Evolutionary conservation across 2,113 vertebrate species (phyloP).

Genomic region (Ochotona curzoniae): DNA sequence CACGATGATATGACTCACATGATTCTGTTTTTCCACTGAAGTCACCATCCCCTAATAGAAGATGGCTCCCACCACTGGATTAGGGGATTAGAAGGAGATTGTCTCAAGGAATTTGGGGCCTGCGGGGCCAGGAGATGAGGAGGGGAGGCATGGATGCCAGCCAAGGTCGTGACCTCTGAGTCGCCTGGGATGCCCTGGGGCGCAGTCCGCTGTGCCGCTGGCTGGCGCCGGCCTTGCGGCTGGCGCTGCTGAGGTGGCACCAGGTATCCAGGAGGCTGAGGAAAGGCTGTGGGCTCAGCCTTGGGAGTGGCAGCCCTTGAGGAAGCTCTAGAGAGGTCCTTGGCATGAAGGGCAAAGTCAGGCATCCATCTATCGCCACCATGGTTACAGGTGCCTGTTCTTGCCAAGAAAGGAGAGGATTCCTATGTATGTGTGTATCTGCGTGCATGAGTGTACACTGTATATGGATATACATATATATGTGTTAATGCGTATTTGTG

Average conservation of each 20-base stretch:
- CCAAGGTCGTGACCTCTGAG: conserved; percentile 27
- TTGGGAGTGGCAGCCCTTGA: neutral
- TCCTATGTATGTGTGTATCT: neutral
- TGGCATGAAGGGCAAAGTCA: neutral
- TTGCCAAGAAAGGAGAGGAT: neutral
- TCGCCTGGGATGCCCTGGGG: conserved; percentile 27
- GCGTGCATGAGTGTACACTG: neutral
- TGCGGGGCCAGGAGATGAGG: neutral
- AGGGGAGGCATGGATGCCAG: neutral
- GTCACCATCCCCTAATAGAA: conserved; percentile 73
- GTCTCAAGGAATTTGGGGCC: conserved; percentile 52
- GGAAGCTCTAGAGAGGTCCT: neutral
- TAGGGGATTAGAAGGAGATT: conserved; percentile 64
- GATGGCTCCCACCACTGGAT: conserved; percentile 61
- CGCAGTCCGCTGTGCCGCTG: neutral
- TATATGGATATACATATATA: too few relatives aligned
- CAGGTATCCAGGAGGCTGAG: neutral
- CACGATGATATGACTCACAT: neutral
- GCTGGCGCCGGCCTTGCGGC: neutral
- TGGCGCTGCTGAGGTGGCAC: neutral
- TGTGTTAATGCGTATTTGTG: neutral
- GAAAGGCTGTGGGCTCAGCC: neutral
- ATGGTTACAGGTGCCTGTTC: neutral
- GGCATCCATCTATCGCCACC: neutral
- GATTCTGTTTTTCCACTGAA: conserved; percentile 62